phyloP scores from a whole-genome alignment of 2,113 vertebrate species.

The Orthochromis indermauri region DNA sequence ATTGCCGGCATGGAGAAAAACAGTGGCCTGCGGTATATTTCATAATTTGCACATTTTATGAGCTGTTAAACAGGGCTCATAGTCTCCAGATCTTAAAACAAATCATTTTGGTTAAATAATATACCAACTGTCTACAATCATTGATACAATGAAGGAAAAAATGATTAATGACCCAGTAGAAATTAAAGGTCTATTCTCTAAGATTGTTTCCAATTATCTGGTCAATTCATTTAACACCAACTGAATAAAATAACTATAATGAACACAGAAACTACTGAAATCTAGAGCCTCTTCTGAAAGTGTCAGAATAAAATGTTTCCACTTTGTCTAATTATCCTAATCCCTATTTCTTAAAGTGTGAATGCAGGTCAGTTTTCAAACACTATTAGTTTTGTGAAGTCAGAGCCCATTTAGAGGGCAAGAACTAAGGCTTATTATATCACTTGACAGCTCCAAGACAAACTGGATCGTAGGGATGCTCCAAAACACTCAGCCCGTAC shows the following conservation, averaged over 20 bases:
- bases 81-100: background rate
- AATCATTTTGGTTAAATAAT: background rate
- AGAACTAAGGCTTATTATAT: slow-evolving; percentile 51
- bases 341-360: background rate
- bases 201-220: background rate
- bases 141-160: background rate
- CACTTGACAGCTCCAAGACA: slow-evolving; percentile 45
- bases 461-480: slow-evolving; percentile 28
- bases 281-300: background rate
- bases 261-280: background rate
- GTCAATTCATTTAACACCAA: background rate
- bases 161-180: background rate
- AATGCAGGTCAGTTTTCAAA: background rate
- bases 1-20: background rate
- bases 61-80: background rate
- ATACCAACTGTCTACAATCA: background rate
- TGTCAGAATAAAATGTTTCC: background rate
- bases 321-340: background rate
- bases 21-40: background rate
- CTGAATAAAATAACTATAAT: background rate
- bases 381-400: background rate
- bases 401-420: background rate
- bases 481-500: slow-evolving; percentile 12
- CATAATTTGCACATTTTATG: background rate
- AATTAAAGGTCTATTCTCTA: background rate